These are phyloP conservation scores for Lampris incognitus DNA, from an alignment of 2,113 vertebrate genomes.

Conservation along the genomic window DNA sequence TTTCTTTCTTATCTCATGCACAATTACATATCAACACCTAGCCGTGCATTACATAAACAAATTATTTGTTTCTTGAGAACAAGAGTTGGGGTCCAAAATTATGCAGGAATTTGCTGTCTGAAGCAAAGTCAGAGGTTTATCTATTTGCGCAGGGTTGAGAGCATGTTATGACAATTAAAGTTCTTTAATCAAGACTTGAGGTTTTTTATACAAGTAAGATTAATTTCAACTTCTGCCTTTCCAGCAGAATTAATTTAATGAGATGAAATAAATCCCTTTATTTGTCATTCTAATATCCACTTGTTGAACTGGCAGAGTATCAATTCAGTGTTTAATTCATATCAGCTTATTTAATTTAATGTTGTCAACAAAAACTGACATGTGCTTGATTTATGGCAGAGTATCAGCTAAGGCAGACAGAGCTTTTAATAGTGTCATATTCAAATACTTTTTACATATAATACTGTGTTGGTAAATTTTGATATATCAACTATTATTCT, in stretches of 20 bases:
- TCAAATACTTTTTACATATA: no score
- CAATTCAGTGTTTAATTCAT: slow-evolving; percentile 67
- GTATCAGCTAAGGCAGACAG: slow-evolving; percentile 13
- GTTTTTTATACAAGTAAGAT: slow-evolving; percentile 71
- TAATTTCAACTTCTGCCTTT: slow-evolving; percentile 67
- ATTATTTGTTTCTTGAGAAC: slow-evolving; percentile 58
- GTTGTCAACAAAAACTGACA: slow-evolving; percentile 21
- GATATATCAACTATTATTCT: no score
- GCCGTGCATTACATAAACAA: slow-evolving; percentile 48
- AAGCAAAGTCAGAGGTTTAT: slow-evolving; percentile 12
- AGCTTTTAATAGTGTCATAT: background rate
- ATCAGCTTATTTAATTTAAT: slow-evolving; percentile 35
- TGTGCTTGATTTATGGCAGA: slow-evolving; percentile 10
- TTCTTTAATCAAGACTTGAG: slow-evolving; percentile 53
- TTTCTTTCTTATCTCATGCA: slow-evolving; percentile 27
- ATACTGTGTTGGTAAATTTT: no score
- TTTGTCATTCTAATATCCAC: slow-evolving; percentile 71
- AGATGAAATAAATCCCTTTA: slow-evolving; percentile 13
- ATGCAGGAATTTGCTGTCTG: slow-evolving; percentile 50
- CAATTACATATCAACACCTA: slow-evolving; percentile 52
- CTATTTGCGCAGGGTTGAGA: background rate
- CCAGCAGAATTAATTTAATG: slow-evolving; percentile 11
- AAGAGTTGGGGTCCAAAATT: slow-evolving; percentile 52
- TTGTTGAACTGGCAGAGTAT: slow-evolving; percentile 64
- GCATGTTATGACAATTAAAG: slow-evolving; percentile 58